phyloP scores from a whole-genome alignment of 64 coral and sea anemone genomes.

The Montipora cactus region DNA sequence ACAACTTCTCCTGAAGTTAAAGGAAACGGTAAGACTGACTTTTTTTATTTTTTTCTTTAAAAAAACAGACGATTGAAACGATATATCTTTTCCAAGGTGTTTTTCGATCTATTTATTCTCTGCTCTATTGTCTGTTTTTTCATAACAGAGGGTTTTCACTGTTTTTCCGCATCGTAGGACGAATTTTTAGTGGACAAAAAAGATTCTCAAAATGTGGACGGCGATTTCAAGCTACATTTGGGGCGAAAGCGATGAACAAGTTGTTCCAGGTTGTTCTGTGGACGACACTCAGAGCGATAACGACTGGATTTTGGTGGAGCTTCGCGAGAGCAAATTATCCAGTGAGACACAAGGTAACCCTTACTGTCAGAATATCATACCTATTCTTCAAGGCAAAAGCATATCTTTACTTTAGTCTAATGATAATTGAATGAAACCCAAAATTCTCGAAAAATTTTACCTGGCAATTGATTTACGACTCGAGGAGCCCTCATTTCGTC shows the following conservation, averaged over 20 bases:
- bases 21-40: neutral
- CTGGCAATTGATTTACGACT: neutral
- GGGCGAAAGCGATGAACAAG: slow-evolving; percentile 87
- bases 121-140: neutral
- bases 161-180: slow-evolving; percentile 37
- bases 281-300: slow-evolving; percentile 82
- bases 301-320: slow-evolving; percentile 92
- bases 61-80: neutral
- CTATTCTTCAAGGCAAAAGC: neutral
- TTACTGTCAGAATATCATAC: neutral
- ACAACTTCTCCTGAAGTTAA: neutral
- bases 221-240: slow-evolving; percentile 90
- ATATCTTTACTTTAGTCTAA: neutral
- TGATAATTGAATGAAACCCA: neutral
- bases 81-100: neutral
- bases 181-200: neutral
- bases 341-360: neutral
- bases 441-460: neutral
- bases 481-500: slow-evolving; percentile 5
- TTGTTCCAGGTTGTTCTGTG: slow-evolving; percentile 80
- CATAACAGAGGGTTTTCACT: neutral
- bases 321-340: slow-evolving; percentile 9
- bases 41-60: neutral
- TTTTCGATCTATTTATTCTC: neutral
- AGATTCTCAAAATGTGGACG: slow-evolving; percentile 76